Evolutionary conservation across 2,113 vertebrate species (phyloP), one percentile per base, ranked within the genome.

Genomic region (Podarcis raffonei): DNA sequence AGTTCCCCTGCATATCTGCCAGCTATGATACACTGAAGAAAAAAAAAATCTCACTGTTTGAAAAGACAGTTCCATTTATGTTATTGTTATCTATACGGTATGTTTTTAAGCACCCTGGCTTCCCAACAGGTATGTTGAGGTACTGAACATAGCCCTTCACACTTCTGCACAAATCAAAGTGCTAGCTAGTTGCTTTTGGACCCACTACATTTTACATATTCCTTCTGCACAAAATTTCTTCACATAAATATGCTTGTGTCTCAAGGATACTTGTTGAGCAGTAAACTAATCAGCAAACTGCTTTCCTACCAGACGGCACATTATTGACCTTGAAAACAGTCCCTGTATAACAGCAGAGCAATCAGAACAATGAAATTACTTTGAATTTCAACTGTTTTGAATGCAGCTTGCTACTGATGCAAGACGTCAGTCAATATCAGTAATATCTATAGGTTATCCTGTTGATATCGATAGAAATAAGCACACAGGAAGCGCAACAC

Each of bases 121-220:
- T 30, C 35, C 32, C 1, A 74, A 18, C 3, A 87, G 6, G 48
- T 81, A 91, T 74, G 53, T n/a, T 0, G 0, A 37, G 32, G 12
- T 20, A 77, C 27, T 15, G 0, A 57, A 3, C 0, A 0, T 66
- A 39, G 53, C 18, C 0, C 0, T 23, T 78, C 69, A 23, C 2
- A 20, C 2, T 79, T 91, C 81, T 62, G 48, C 8, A 86, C 78
- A 91, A 92, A 68, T 22, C 12, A 91, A 84, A 85, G 22, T 32
- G 42, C 6, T 80, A 1, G 8, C 37, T 9, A 88, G 91, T 25
- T 39, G 20, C 1, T 66, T 92, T 91, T 79, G 12, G 12, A 87
- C 12, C 65, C 1, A 39, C 22, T 85, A 68, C 84, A 86, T 32
- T 86, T 83, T 83, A 86, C 59, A 1, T 0, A 3, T 57, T 80